These are phyloP conservation scores for Rhinogobius similis DNA, from an alignment of 2,113 vertebrate species.

Conservation along the genomic window DNA sequence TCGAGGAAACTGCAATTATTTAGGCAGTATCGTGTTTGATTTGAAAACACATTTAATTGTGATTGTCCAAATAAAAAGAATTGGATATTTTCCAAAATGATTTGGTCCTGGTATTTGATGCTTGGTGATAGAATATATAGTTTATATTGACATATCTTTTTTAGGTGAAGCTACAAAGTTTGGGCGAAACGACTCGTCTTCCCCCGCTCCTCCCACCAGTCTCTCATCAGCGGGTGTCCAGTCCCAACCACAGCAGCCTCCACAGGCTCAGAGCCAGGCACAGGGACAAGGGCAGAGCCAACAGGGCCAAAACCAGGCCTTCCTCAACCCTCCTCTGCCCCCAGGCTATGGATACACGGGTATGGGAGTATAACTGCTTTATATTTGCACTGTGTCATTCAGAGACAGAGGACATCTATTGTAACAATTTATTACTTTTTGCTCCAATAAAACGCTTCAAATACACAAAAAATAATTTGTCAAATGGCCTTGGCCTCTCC, in stretches of 20 bases:
- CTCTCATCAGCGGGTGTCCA: constrained; percentile 84
- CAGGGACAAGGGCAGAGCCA: constrained; percentile 87
- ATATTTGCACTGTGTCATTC: not conserved
- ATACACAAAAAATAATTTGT: no score
- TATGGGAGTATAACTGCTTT: constrained; percentile 14
- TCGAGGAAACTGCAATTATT: no score
- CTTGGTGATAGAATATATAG: no score
- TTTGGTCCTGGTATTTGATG: no score
- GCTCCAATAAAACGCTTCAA: no score
- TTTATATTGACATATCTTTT: not conserved
- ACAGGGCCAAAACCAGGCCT: constrained; percentile 90
- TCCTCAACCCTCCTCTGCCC: constrained; percentile 89
- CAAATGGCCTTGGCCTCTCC: no score
- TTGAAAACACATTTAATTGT: no score
- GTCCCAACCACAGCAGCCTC: constrained; percentile 81
- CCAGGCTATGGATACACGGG: constrained; percentile 95
- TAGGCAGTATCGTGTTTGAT: no score
- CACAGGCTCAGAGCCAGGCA: constrained; percentile 66
- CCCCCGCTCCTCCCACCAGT: constrained; percentile 89
- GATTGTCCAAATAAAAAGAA: no score
- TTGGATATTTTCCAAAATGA: no score
- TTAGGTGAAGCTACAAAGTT: constrained; percentile 94
- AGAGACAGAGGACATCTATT: not conserved
- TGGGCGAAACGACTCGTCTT: constrained; percentile 90
- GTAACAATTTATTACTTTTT: not conserved